phyloP scores from a whole-genome alignment of 2,113 vertebrate species.

The Bubalus kerabau region DNA sequence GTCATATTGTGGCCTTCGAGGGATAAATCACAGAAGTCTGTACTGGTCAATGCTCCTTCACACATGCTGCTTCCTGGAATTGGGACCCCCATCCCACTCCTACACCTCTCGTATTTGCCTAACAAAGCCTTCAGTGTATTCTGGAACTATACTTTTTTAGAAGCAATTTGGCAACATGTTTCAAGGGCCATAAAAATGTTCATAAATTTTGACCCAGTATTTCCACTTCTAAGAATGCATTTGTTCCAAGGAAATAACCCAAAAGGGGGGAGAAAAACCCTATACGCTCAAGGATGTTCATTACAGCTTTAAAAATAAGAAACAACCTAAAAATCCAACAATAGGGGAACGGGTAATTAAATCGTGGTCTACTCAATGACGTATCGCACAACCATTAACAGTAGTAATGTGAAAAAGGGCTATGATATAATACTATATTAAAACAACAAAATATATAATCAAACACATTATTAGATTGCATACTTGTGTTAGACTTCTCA shows the following conservation, averaged over 20 bases:
- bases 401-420: neutral
- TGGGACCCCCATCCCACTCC: neutral
- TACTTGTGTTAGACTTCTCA: neutral
- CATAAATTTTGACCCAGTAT: slow-evolving; percentile 63
- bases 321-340: neutral
- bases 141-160: slow-evolving; percentile 45
- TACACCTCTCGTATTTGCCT: slow-evolving; percentile 29
- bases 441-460: neutral
- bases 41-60: neutral
- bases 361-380: neutral
- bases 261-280: neutral
- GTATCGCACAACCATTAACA: neutral
- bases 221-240: slow-evolving; percentile 63
- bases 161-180: slow-evolving; percentile 59
- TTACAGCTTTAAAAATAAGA: neutral
- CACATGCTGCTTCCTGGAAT: neutral
- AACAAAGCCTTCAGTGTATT: slow-evolving; percentile 63
- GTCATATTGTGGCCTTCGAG: neutral
- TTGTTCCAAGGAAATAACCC: slow-evolving; percentile 61
- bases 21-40: neutral
- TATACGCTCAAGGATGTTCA: neutral
- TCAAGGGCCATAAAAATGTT: slow-evolving; percentile 60
- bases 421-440: neutral
- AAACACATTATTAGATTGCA: neutral
- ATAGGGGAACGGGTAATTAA: neutral